Evolutionary conservation across 2,113 vertebrate genomes (phyloP).

Genomic region (Corapipo altera): DNA sequence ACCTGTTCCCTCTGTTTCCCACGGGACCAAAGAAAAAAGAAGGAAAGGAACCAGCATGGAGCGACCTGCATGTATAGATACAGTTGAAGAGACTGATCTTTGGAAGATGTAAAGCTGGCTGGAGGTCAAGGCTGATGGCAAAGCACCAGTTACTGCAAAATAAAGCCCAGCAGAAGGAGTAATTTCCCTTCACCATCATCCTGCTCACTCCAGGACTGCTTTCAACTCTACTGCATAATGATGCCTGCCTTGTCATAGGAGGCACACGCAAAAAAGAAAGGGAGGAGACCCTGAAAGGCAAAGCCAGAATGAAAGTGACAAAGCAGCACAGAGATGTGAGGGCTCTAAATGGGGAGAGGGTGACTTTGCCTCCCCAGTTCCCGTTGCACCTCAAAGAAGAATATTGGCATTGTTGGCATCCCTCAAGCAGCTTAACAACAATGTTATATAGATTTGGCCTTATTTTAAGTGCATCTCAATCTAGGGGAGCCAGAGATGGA

Average conservation of each 20-base stretch:
- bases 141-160: neutral
- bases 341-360: neutral
- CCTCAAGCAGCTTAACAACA: neutral
- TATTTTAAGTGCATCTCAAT: neutral
- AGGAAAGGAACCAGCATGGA: neutral
- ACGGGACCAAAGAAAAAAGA: neutral
- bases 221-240: neutral
- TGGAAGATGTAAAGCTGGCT: neutral
- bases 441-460: neutral
- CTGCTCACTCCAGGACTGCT: neutral
- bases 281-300: neutral
- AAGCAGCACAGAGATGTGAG: neutral
- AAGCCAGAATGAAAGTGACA: neutral
- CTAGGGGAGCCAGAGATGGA: neutral
- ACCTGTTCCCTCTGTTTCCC: neutral
- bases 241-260: neutral
- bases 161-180: neutral
- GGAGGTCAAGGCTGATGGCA: neutral
- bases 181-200: neutral
- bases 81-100: neutral
- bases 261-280: neutral
- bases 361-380: neutral
- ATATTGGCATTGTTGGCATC: neutral
- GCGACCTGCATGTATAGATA: neutral
- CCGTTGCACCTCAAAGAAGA: neutral